Conservation (phyloP, 2,888 invertebrate genomes). For the Hyposoter dolosus region DNA sequence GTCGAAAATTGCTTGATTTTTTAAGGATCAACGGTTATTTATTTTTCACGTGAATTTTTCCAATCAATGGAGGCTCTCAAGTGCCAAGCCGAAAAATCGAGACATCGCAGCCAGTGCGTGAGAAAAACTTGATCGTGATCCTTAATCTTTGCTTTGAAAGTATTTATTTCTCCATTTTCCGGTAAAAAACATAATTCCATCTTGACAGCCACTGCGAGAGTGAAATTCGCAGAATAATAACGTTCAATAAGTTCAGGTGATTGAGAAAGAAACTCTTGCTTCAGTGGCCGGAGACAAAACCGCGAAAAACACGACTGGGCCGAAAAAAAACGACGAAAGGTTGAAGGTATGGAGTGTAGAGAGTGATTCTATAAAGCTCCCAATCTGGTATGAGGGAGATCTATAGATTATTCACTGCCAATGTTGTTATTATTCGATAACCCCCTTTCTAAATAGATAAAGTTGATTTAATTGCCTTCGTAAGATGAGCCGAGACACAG, state of each 20-base stretch:
- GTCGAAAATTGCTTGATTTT: conserved; percentile 14
- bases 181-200: not conserved
- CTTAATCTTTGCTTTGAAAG: not conserved
- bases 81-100: not conserved
- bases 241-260: not conserved
- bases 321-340: conserved; percentile 24
- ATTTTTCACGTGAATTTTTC: not conserved
- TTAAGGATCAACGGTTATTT: conserved; percentile 19
- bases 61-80: not conserved
- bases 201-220: conserved; percentile 26
- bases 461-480: conserved; percentile 49
- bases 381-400: conserved; percentile 53
- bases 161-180: not conserved
- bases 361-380: conserved; percentile 61
- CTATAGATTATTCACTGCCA: conserved; percentile 81
- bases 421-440: conserved; percentile 76
- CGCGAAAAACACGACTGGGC: conserved; percentile 7
- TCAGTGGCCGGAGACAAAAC: conserved; percentile 1
- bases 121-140: not conserved
- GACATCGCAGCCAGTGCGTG: not conserved
- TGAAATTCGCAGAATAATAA: conserved; percentile 1
- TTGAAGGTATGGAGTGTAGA: conserved; percentile 34
- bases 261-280: not conserved
- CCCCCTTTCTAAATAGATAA: conserved; percentile 51
- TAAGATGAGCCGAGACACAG: conserved; percentile 48